Base-by-base conservation (phyloP, 2,888 invertebrate species). In the Lasius platythorax region DNA sequence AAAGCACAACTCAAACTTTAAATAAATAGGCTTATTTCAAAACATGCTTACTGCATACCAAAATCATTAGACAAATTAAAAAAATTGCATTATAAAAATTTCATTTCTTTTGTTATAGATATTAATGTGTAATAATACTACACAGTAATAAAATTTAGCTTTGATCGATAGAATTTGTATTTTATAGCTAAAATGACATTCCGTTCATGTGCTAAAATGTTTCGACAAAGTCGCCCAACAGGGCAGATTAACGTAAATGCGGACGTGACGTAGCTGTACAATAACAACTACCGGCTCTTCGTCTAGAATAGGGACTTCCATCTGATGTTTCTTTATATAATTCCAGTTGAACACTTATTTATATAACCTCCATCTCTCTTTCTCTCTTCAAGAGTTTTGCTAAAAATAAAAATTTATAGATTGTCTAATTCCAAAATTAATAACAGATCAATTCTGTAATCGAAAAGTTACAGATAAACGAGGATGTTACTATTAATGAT, bases 181-280 rank as follows among this genome's bases (percentile, higher is more conserved):
- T 66, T 85, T 18, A 53, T 23, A 53, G 37, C 64, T 68, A 61
- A 84, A 66, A 73, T 68, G 66, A 83, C 79, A 37, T 75, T 82
- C 53, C 33, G 73, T 82, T 67, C 84, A 82, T 87, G 88, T 90
- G 91, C 91, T 91, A 88, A 91, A 90, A 84, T 83, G 85, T 85
- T 84, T 87, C 82, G 81, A 83, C 79, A 82, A 87, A 89, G 89
- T 87, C 85, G 86, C 81, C 84, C 86, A 88, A 78, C 84, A 75
- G 50, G 50, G 87, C 89, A 92, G 91, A 94, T 94, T 94, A 94
- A 91, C 92, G 92, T 90, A 94, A 94, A 94, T 94, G 94, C 94
- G 94, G 94, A 94, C 89, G 94, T 94, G 94, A 94, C 94, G 94
- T 94, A 90, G 91, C 86, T 85, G 72, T 83, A 87, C 83, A 85